Evolutionary conservation across 1,140 invertebrate genomes (phyloP), one percentile per base, ranked within the genome.

Genomic region (Melanaphis sacchari): DNA sequence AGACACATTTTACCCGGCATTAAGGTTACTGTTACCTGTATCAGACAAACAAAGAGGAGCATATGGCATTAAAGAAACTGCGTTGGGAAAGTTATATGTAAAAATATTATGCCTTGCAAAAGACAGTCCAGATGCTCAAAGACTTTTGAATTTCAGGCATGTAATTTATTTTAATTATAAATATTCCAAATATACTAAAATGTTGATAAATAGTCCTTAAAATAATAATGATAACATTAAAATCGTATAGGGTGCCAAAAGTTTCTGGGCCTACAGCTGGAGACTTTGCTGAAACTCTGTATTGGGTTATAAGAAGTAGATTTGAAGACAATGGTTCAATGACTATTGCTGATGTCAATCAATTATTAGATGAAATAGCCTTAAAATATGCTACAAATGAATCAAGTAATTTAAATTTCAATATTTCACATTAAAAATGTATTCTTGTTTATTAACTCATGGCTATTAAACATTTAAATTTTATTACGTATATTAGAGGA

Each of bases 241-340:
- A 40, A 3, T 18, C 2, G 40, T 76, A n/a, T 40, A 94, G 76
- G 81, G 22, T 82, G 24, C 84, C 94, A 91, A 93, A 92, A 84
- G 5, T 84, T 59, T 36, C 52, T 90, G 93, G 87, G 6, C 26
- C 91, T 40, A 59, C 40, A 66, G 41, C 95, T 49, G 96, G 96
- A 24, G 97, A 98, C 95, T 98, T 98, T 95, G 97, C 97, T 21
- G 97, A 97, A 94, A 96, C 97, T 40, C 96, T 97, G 15, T 97
- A 96, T 95, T 96, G 95, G 94, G 96, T 98, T 15, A 95, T 98
- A n/a, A 96, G 96, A 94, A 96, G 96, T 94, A 96, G 97, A 59
- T 96, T 97, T 94, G 95, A 95, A 93, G 93, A 91, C 93, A 94
- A 94, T 93, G 95, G 94, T 85, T 94, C 94, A n/a, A 94, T 97